phyloP scores from a whole-genome alignment of 2,113 vertebrate species.

The Grallaria varia region DNA sequence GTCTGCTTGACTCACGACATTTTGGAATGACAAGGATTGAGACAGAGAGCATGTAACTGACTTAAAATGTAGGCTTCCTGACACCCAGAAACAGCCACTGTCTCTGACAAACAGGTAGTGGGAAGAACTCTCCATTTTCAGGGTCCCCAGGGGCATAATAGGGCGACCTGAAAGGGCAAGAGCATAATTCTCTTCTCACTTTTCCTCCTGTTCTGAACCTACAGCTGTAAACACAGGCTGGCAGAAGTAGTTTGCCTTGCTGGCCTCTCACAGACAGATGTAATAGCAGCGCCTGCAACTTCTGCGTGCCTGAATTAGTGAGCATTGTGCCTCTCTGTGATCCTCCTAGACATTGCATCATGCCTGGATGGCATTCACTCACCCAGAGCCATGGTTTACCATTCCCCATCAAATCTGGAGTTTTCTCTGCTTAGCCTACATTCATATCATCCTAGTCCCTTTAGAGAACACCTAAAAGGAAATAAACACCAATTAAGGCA shows the following conservation, averaged over 20 bases:
- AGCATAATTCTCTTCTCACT: background rate
- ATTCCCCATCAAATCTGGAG: background rate
- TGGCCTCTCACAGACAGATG: background rate
- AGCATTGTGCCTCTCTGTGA: background rate
- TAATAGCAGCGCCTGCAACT: background rate
- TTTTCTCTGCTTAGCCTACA: slow-evolving; percentile 3
- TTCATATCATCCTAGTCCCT: slow-evolving; percentile 5
- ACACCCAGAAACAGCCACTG: background rate
- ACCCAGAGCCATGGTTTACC: background rate
- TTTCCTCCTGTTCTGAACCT: background rate
- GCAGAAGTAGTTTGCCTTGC: background rate
- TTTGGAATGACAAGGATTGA: background rate
- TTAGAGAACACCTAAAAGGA: slow-evolving; percentile 34
- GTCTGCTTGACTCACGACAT: background rate
- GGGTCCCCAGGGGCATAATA: background rate
- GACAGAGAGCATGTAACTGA: background rate
- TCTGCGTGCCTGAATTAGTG: background rate
- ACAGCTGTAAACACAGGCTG: background rate
- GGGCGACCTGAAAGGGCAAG: background rate
- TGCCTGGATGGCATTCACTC: background rate
- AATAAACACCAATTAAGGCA: slow-evolving; percentile 61
- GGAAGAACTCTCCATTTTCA: background rate
- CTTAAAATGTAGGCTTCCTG: background rate
- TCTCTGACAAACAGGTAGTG: background rate
- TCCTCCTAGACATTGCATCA: background rate